phyloP scores from a whole-genome alignment of 2,888 invertebrate genomes.

The Spilosoma lubricipeda region DNA sequence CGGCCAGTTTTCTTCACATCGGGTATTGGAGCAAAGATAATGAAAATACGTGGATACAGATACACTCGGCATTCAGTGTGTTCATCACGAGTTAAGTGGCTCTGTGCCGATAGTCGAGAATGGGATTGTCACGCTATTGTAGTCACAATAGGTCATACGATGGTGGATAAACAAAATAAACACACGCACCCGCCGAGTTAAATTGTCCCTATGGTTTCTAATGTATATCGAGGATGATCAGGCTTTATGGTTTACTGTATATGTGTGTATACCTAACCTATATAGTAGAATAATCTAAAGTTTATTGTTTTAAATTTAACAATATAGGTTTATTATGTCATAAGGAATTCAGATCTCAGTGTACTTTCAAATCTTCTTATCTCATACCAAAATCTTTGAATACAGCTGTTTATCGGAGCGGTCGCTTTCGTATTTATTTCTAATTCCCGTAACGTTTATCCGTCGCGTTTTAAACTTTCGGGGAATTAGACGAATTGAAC shows the following conservation, averaged over 20 bases:
- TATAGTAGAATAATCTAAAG: background rate
- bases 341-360: background rate
- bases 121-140: slow-evolving; percentile 76
- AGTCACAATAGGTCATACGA: slow-evolving; percentile 77
- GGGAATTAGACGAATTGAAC: no score
- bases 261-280: no score
- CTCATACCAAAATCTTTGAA: slow-evolving; percentile 3
- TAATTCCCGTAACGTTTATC: no score
- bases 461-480: no score
- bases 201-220: slow-evolving; percentile 27
- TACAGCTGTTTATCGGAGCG: background rate
- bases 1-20: slow-evolving; percentile 77
- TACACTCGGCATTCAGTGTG: slow-evolving; percentile 80
- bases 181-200: slow-evolving; percentile 74
- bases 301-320: background rate
- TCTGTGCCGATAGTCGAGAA: slow-evolving; percentile 74
- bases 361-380: background rate
- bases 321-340: background rate
- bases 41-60: slow-evolving; percentile 77
- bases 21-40: slow-evolving; percentile 74
- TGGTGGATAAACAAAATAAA: slow-evolving; percentile 73
- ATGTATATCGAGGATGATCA: background rate
- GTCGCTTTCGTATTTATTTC: no score
- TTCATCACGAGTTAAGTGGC: slow-evolving; percentile 78
- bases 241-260: background rate